Evolutionary conservation across 92 coral and sea anemone genomes (phyloP).

Genomic region (Bergia puertoricense): DNA sequence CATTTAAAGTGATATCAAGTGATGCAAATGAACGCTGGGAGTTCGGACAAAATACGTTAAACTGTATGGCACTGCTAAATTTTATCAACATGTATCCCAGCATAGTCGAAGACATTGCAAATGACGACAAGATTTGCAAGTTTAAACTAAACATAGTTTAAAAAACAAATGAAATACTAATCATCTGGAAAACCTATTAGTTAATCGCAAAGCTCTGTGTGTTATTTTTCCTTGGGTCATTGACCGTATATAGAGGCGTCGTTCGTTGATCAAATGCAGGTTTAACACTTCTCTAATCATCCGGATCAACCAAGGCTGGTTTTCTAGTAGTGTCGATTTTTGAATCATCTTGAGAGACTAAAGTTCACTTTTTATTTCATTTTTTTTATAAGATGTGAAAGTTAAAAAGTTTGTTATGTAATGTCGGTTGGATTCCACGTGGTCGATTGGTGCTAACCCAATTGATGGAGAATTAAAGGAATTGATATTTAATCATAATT

Average conservation of each 20-base stretch:
- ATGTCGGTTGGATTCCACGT: not conserved
- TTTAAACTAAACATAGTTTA: not conserved
- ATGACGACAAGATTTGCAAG: not conserved
- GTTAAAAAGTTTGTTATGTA: not conserved
- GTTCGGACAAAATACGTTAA: not conserved
- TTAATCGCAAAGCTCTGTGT: not conserved
- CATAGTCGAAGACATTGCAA: not conserved
- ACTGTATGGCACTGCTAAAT: not conserved
- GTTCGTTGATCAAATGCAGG: not conserved
- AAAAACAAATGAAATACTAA: not conserved
- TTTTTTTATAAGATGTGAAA: not conserved
- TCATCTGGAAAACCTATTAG: not conserved
- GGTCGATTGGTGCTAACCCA: not conserved
- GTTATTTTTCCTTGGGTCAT: not conserved
- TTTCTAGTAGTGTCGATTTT: not conserved
- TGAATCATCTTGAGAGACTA: not conserved
- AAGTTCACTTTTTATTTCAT: not conserved
- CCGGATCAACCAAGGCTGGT: not conserved
- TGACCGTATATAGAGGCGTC: not conserved
- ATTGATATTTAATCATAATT: conserved; percentile 8
- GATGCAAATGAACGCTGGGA: not conserved
- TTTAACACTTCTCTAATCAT: not conserved
- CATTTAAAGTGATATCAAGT: not conserved
- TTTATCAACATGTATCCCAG: not conserved
- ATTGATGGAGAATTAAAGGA: not conserved